Conservation (phyloP, 2,888 invertebrate species). For the Limulus polyphemus region DNA sequence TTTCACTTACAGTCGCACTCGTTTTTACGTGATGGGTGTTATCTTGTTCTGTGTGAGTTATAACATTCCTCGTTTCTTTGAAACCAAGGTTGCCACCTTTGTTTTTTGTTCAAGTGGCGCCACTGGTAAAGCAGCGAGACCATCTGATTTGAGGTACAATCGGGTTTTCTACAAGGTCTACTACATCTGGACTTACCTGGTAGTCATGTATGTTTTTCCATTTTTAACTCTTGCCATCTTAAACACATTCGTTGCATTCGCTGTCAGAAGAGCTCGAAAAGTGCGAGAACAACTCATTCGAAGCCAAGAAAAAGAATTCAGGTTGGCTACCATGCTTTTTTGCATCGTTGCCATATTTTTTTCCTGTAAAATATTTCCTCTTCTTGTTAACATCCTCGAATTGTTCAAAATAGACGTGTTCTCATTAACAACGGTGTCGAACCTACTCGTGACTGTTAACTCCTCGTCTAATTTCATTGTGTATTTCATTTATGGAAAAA, state of each 20-base stretch:
- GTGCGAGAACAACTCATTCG: conserved; percentile 80
- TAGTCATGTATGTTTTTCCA: conserved; percentile 86
- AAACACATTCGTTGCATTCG: conserved; percentile 77
- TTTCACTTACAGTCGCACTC: conserved; percentile 76
- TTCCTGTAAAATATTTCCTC: conserved; percentile 73
- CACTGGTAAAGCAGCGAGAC: conserved; percentile 32
- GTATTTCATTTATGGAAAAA: conserved; percentile 79
- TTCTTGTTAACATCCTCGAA: conserved; percentile 73
- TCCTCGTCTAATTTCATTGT: conserved; percentile 95
- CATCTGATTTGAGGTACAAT: conserved; percentile 56
- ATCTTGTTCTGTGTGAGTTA: conserved; percentile 67
- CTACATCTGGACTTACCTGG: conserved; percentile 84
- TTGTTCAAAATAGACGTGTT: conserved; percentile 40
- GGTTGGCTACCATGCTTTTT: conserved; percentile 83
- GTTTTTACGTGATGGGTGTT: conserved; percentile 69
- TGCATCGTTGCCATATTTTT: conserved; percentile 89
- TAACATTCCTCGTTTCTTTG: conserved; percentile 57
- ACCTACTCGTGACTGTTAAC: conserved; percentile 88
- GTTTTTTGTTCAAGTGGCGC: conserved; percentile 1
- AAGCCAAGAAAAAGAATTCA: conserved; percentile 79
- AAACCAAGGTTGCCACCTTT: conserved; percentile 30
- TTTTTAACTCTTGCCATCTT: conserved; percentile 74
- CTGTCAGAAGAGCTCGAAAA: conserved; percentile 75
- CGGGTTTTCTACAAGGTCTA: conserved; percentile 61
- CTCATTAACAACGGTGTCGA: conserved; percentile 56